Evolutionary conservation across 2,113 vertebrate species (phyloP).

Genomic region (Carollia perspicillata): DNA sequence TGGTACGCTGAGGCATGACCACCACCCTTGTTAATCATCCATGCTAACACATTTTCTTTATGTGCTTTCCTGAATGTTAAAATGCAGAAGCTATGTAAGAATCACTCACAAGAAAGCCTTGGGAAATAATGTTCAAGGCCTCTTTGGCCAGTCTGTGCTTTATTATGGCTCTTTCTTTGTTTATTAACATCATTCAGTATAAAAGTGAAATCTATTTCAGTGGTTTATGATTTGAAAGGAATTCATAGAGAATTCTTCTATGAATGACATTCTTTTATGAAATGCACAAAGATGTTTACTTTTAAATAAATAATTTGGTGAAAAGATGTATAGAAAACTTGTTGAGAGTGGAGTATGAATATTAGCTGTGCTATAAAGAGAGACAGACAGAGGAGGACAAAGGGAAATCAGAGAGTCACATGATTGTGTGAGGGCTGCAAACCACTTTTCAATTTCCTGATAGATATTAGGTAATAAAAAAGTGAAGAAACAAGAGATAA

Average conservation of each 20-base stretch:
- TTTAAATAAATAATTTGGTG: background rate
- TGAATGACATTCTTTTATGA: background rate
- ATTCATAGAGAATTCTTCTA: background rate
- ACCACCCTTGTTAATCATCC: background rate
- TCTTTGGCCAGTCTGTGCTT: background rate
- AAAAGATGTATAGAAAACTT: background rate
- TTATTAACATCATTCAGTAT: background rate
- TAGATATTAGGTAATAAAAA: background rate
- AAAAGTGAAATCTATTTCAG: background rate
- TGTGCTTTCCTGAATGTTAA: background rate
- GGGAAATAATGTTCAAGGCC: background rate
- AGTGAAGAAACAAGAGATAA: background rate
- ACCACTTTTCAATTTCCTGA: background rate
- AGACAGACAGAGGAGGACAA: rapidly evolving
- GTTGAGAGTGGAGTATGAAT: background rate
- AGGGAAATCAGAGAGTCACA: background rate
- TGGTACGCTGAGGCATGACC: too few species aligned
- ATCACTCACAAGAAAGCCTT: background rate
- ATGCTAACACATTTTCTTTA: background rate
- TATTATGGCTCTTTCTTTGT: background rate
- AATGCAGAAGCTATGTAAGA: rapidly evolving
- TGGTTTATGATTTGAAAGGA: background rate
- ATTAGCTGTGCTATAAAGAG: background rate
- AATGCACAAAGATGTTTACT: background rate
- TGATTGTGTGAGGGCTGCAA: background rate